Conservation (phyloP, 1,140 invertebrate genomes). For the Papilio machaon region DNA sequence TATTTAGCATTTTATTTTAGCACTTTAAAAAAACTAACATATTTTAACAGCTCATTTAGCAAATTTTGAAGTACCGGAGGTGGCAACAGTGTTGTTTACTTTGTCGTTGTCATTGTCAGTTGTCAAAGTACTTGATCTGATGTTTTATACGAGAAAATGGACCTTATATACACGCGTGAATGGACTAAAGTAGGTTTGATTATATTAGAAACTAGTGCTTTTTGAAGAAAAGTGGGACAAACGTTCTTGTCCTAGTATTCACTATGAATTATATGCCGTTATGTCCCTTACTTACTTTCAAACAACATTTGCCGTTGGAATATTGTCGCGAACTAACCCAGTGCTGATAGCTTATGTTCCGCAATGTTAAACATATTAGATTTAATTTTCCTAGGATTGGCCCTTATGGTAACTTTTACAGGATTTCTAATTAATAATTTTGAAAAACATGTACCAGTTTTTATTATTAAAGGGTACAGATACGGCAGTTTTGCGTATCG, state of each 20-base stretch:
- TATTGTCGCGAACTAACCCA: not conserved
- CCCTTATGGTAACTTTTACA: constrained; percentile 78
- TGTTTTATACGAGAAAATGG: not conserved
- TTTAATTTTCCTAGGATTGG: constrained; percentile 81
- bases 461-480: constrained; percentile 83
- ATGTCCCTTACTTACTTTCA: constrained; percentile 41
- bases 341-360: constrained; percentile 27
- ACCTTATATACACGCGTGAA: not conserved
- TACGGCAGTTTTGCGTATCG: constrained; percentile 87
- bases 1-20: too few species aligned
- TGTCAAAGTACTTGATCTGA: not conserved
- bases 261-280: constrained; percentile 39
- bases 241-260: constrained; percentile 15
- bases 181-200: constrained; percentile 9
- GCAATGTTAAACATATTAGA: constrained; percentile 83
- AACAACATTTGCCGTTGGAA: constrained; percentile 18
- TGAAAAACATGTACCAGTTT: constrained; percentile 84
- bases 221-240: constrained; percentile 31
- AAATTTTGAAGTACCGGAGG: too few species aligned
- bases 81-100: not conserved
- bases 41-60: too few species aligned
- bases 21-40: too few species aligned
- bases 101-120: not conserved
- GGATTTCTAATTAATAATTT: constrained; percentile 84
- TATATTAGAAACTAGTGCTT: constrained; percentile 10